These are phyloP conservation scores for Theonella swinhoei DNA, from an alignment of 37 sponge, comb jelly and placozoan genomes.

Conservation along the genomic window DNA sequence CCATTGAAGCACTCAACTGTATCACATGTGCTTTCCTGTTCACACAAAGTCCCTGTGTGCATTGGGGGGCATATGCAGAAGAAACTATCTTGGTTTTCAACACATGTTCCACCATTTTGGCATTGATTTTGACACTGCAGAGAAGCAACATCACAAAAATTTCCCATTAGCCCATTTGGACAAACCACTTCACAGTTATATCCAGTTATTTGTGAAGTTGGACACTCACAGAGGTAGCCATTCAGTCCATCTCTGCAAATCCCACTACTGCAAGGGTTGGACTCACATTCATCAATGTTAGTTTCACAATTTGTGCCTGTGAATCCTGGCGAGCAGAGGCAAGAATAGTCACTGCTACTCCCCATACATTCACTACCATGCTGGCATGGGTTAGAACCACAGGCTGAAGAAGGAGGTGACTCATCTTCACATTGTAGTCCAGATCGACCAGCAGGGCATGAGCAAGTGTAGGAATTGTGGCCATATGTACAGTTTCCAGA, in stretches of 20 bases:
- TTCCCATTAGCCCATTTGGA: conserved; percentile 36
- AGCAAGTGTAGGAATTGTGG: conserved; percentile 49
- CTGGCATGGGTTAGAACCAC: conserved; percentile 52
- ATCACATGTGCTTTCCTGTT: conserved; percentile 33
- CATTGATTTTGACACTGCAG: conserved; percentile 41
- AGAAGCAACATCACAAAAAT: conserved; percentile 34
- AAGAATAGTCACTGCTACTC: conserved; percentile 2
- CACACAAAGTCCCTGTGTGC: conserved; percentile 48
- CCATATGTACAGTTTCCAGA: conserved; percentile 60
- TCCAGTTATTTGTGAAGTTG: conserved; percentile 33
- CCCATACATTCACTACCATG: conserved; percentile 56
- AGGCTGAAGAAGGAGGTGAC: conserved; percentile 1
- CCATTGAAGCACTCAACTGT: conserved; percentile 36
- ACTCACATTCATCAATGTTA: conserved; percentile 49
- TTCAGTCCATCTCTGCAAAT: conserved; percentile 55
- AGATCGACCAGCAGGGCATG: conserved; percentile 27
- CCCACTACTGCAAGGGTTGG: conserved; percentile 46
- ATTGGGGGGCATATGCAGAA: conserved; percentile 35
- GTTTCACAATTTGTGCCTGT: conserved; percentile 61
- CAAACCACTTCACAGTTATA: conserved; percentile 45
- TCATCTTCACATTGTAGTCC: conserved; percentile 26
- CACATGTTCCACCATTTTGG: conserved; percentile 54
- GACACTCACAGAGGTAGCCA: conserved; percentile 57
- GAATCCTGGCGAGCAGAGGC: conserved; percentile 61
- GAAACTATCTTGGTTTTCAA: conserved; percentile 21